Evolutionary conservation across 1,140 invertebrate genomes (phyloP), one percentile per base, ranked within the genome.

Genomic region (Yoshiicerus persimilis): DNA sequence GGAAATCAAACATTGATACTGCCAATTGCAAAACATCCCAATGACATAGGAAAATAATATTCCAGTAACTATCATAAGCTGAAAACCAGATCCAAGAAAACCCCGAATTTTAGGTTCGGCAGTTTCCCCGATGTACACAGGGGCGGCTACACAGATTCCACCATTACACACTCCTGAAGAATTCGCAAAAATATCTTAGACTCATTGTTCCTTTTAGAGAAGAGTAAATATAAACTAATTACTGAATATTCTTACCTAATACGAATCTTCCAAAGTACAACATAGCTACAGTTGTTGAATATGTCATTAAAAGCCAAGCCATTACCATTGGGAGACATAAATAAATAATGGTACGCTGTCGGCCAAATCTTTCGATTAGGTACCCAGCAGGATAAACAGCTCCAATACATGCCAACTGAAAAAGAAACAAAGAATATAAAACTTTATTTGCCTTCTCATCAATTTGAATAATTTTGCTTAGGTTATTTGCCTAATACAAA

Each of bases 21-120:
- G 39, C 93, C 90, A 47, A 88, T 87, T 16, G 87, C 27, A 27
- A 88, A 89, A 32, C 90, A 88, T 32, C 91, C 88, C 2, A 91
- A 87, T 20, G 86, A 89, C 56, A 70, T 90, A 85, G 90, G 91
- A 93, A n/a, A 95, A 92, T 0, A 96, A 92, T 47, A 88, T 86
- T 89, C 96, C 96, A 20, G 20, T 30, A 2, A 87, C 84, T 16
- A 90, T 30, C 30, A 47, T 36, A 0, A 88, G 36, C 27, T 77
- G 83, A 47, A 88, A 84, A 8, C 39, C 10, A 90, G 30, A 93
- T 11, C 94, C 94, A 47, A 95, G 91, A 4, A 93, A 92, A 2
- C 95, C 95, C 23, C 84, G 11, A n/a, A 86, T 66, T 9, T 86
- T 64, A 0, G 47, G n/a, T 36, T 86, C 84, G 6, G 47, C 47